These are phyloP conservation scores for Hormaphis cornu DNA, from an alignment of 1,140 invertebrate genomes.

Conservation along the genomic window DNA sequence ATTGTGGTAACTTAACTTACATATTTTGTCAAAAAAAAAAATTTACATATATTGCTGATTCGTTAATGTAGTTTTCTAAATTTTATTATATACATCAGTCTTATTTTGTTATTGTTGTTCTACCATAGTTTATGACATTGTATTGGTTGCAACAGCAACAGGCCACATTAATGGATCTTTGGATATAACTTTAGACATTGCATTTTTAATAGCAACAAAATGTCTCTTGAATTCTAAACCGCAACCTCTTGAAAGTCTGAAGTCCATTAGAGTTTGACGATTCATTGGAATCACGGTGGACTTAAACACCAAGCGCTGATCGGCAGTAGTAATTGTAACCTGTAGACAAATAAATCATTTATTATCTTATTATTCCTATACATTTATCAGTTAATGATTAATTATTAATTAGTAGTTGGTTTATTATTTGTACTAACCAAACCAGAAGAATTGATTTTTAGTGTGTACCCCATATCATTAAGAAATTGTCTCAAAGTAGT, in stretches of 20 bases:
- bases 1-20: too few relatives aligned
- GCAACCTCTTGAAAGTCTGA: constrained; percentile 87
- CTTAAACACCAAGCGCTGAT: constrained; percentile 72
- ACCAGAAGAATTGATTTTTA: constrained; percentile 48
- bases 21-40: too few relatives aligned
- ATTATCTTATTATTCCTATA: neutral
- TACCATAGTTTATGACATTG: neutral
- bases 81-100: neutral
- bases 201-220: constrained; percentile 69
- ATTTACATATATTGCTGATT: too few relatives aligned
- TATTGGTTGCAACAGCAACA: constrained; percentile 46
- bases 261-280: constrained; percentile 71
- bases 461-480: constrained; percentile 54
- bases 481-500: constrained; percentile 52
- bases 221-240: constrained; percentile 87
- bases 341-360: constrained; percentile 43
- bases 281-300: constrained; percentile 71
- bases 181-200: constrained; percentile 50
- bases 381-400: neutral
- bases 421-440: constrained; percentile 47
- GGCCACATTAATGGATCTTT: constrained; percentile 50
- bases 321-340: constrained; percentile 66
- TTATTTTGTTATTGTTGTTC: neutral
- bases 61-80: too few relatives aligned
- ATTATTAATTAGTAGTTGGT: too few relatives aligned